phyloP scores from a whole-genome alignment of 2,888 invertebrate genomes.

The Epinotia bilunana region DNA sequence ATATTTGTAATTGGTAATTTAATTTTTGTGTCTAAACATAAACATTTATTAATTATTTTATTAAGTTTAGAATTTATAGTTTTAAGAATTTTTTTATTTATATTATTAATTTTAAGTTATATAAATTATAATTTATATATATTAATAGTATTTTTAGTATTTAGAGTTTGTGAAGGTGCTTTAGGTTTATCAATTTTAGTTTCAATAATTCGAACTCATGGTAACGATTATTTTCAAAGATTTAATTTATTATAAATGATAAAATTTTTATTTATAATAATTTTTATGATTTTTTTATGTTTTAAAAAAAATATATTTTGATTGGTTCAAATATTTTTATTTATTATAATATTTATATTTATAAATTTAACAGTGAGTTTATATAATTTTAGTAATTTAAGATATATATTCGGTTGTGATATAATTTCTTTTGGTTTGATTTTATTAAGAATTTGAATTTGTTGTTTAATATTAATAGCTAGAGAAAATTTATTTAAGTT shows the following conservation, averaged over 20 bases:
- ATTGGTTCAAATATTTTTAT: constrained; percentile 80
- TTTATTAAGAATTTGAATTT: constrained; percentile 86
- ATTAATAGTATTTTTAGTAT: constrained; percentile 85
- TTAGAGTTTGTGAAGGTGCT: constrained; percentile 87
- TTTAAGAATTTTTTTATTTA: constrained; percentile 81
- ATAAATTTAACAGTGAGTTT: constrained; percentile 68
- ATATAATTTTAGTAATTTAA: constrained; percentile 67
- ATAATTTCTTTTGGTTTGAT: constrained; percentile 82
- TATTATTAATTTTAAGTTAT: constrained; percentile 76
- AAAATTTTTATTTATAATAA: constrained; percentile 79
- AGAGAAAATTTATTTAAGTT: constrained; percentile 77
- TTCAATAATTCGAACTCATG: constrained; percentile 85
- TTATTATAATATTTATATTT: constrained; percentile 79
- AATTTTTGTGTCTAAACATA: constrained; percentile 83
- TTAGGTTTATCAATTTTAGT: constrained; percentile 87
- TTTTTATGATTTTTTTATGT: constrained; percentile 81
- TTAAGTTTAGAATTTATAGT: constrained; percentile 86
- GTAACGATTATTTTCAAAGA: constrained; percentile 86
- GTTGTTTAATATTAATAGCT: constrained; percentile 84
- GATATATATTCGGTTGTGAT: constrained; percentile 80
- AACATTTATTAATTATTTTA: constrained; percentile 85
- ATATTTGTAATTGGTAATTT: constrained; percentile 80
- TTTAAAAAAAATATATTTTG: constrained; percentile 81
- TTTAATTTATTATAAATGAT: constrained; percentile 85
- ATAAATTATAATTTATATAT: constrained; percentile 81